These are phyloP conservation scores for Julus scandinavius DNA, from an alignment of 2,888 invertebrate species.

Conservation along the genomic window DNA sequence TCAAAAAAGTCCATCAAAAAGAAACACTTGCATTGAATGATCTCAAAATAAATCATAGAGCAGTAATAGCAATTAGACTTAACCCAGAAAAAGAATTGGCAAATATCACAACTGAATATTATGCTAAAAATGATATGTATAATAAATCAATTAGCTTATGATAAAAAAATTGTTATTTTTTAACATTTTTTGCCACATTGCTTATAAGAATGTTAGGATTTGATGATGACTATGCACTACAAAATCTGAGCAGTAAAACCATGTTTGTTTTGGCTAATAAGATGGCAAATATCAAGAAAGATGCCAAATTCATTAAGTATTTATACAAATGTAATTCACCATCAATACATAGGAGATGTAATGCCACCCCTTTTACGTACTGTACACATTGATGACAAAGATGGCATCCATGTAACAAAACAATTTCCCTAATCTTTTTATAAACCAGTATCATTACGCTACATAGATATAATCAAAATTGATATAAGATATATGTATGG, in stretches of 20 bases:
- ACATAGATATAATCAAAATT: neutral
- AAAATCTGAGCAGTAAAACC: neutral
- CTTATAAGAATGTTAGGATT: neutral
- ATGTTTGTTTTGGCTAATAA: neutral
- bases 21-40: too few species aligned
- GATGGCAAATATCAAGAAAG: neutral
- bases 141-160: neutral
- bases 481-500: too few species aligned
- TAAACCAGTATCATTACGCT: neutral
- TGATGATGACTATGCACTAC: neutral
- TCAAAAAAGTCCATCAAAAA: too few species aligned
- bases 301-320: neutral
- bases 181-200: neutral
- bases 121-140: neutral
- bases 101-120: neutral
- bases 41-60: too few species aligned
- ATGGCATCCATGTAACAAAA: too few species aligned
- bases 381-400: too few species aligned
- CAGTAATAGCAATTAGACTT: neutral
- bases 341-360: too few species aligned
- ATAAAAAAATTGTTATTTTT: neutral
- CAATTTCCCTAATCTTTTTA: neutral
- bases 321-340: slow-evolving; percentile 15
- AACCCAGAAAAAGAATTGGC: neutral
- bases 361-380: too few species aligned